These are phyloP conservation scores for Idaea straminata DNA, from an alignment of 2,888 invertebrate genomes.

Conservation along the genomic window DNA sequence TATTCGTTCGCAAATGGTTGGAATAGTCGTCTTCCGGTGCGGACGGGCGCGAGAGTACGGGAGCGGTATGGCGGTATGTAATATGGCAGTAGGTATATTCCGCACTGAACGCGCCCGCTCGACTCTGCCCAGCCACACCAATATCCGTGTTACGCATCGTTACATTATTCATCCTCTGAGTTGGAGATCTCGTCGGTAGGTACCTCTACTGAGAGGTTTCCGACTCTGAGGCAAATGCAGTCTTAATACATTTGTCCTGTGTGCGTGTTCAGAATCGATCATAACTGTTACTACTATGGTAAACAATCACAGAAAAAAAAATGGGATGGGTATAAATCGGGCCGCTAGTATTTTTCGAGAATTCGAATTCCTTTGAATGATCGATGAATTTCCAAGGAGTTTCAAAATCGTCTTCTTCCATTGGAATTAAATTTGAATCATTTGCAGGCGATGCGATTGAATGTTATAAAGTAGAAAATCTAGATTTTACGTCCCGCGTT, in stretches of 20 bases:
- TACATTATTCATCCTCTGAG: constrained; percentile 17
- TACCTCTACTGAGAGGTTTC: background rate
- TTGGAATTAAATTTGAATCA: too few species aligned
- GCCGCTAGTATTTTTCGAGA: too few species aligned
- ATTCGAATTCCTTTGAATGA: too few species aligned
- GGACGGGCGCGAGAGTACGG: constrained; percentile 17
- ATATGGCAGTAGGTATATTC: constrained; percentile 11
- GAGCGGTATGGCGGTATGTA: constrained; percentile 9
- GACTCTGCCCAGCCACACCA: constrained; percentile 15
- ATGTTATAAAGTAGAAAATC: too few species aligned
- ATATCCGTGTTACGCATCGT: constrained; percentile 20
- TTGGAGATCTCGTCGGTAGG: background rate
- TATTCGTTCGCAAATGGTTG: constrained; percentile 54
- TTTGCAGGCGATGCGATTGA: too few species aligned
- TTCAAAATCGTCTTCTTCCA: too few species aligned
- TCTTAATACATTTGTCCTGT: background rate
- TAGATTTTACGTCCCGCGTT: too few species aligned
- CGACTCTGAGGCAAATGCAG: too few species aligned
- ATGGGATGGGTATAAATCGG: too few species aligned
- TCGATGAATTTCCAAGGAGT: too few species aligned
- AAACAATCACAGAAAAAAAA: too few species aligned
- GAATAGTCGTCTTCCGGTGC: constrained; percentile 57
- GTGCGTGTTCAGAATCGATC: background rate
- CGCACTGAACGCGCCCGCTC: constrained; percentile 17
- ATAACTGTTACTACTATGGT: too few species aligned